Evolutionary conservation across 2,888 invertebrate species (phyloP).

Genomic region (Torymus auratus): DNA sequence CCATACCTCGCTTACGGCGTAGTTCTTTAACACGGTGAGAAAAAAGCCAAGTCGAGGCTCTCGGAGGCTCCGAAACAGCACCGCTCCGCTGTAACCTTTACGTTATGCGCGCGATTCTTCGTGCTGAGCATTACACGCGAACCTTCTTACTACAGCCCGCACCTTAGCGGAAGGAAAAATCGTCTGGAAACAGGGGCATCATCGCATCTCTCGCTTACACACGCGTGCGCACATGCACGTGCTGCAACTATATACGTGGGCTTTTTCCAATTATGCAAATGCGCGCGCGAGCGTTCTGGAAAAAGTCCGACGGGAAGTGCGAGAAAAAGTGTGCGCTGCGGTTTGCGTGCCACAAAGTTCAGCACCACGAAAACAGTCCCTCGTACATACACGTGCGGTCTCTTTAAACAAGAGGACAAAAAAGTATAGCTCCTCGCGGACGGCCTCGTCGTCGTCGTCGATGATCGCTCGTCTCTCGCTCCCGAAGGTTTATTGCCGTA

Average conservation of each 20-base stretch:
- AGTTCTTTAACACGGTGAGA: too few relatives aligned
- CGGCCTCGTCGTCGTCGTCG: slow-evolving; percentile 4
- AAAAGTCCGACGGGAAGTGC: slow-evolving; percentile 29
- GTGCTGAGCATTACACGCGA: too few relatives aligned
- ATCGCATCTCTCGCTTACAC: neutral
- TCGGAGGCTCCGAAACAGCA: too few relatives aligned
- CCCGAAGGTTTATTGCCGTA: slow-evolving; percentile 59
- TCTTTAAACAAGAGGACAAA: slow-evolving; percentile 47
- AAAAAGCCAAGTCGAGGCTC: too few relatives aligned
- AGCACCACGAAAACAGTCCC: slow-evolving; percentile 30
- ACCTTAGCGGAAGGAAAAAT: slow-evolving; percentile 1
- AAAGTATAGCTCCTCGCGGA: slow-evolving; percentile 6
- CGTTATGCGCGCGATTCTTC: too few relatives aligned
- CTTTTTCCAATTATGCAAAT: slow-evolving; percentile 55
- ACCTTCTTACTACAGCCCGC: neutral
- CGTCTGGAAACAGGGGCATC: neutral
- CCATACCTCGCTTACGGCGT: too few relatives aligned
- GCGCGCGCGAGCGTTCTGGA: neutral
- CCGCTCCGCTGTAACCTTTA: too few relatives aligned
- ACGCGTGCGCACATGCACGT: neutral
- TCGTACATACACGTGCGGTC: neutral
- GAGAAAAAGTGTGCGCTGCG: slow-evolving; percentile 39
- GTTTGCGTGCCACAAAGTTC: slow-evolving; percentile 40
- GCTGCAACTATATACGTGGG: neutral
- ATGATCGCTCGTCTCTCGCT: slow-evolving; percentile 18